A percentile compares a stretch with the other conserved stretches of the same genome.
phyloP scores from a whole-genome alignment of 2,113 vertebrate genomes.

The Apteryx mantelli region DNA sequence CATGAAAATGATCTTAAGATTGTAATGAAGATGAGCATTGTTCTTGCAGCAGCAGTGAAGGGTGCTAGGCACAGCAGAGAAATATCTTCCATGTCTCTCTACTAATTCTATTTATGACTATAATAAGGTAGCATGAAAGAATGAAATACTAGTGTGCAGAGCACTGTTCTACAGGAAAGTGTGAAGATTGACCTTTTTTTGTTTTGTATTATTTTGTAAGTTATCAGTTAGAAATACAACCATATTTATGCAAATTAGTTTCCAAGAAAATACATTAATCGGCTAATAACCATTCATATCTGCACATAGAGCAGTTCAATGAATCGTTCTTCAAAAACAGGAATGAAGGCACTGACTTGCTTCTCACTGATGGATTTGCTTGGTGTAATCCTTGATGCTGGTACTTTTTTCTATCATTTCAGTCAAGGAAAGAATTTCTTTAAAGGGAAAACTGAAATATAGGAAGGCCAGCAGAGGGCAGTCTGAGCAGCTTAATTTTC shows the following conservation, averaged over 20 bases:
- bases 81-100: not conserved
- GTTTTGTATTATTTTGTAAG: not conserved
- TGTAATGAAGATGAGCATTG: not conserved
- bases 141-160: not conserved
- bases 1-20: not conserved
- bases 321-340: not conserved
- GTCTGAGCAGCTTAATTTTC: not conserved
- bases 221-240: not conserved
- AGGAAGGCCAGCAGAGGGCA: slow-evolving; percentile 9
- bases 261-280: not conserved
- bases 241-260: not conserved
- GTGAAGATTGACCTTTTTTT: not conserved
- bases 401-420: not conserved
- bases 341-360: not conserved
- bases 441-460: not conserved
- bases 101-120: not conserved
- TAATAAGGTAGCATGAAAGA: not conserved
- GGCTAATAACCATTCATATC: not conserved
- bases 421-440: not conserved
- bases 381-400: not conserved
- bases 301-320: not conserved
- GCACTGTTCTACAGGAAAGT: not conserved
- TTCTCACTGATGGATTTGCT: not conserved
- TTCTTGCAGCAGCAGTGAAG: not conserved
- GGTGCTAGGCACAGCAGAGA: not conserved